Conservation (phyloP, 1,140 invertebrate species). For the Polypedilum pembai region DNA sequence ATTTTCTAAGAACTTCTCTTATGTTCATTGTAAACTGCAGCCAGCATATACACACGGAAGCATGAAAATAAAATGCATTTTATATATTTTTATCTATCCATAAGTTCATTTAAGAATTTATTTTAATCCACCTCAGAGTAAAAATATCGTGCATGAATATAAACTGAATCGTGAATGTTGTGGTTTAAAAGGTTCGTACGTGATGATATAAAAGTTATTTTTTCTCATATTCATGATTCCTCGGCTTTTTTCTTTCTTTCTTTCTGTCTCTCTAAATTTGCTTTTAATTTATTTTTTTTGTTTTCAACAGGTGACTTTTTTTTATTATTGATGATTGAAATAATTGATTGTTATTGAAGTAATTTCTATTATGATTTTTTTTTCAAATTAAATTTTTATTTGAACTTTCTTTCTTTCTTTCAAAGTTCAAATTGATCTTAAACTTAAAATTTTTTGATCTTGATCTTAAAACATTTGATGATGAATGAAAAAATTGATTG, state of each 20-base stretch:
- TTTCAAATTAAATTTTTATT: too few species aligned
- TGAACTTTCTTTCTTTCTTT: too few species aligned
- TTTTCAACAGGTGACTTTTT: neutral
- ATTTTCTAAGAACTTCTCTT: too few species aligned
- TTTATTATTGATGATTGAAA: neutral
- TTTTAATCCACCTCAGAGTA: neutral
- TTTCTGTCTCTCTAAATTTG: neutral
- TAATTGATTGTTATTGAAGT: neutral
- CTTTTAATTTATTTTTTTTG: conserved; percentile 1
- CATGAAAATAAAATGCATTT: conserved; percentile 7
- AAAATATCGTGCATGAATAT: conserved; percentile 3
- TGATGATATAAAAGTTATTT: conserved; percentile 10
- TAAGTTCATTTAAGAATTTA: neutral
- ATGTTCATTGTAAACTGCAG: neutral
- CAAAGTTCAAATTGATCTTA: too few species aligned
- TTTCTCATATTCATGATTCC: neutral
- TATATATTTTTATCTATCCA: conserved; percentile 6
- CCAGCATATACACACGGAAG: neutral
- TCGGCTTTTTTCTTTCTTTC: neutral
- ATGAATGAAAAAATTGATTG: too few species aligned
- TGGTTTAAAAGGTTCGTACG: conserved; percentile 2
- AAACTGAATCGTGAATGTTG: neutral
- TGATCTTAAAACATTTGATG: too few species aligned
- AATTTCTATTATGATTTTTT: neutral
- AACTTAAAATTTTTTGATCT: too few species aligned